Evolutionary conservation across 2,888 invertebrate species (phyloP), one percentile per base, ranked within the genome.

Genomic region (Calameuta idolon): DNA sequence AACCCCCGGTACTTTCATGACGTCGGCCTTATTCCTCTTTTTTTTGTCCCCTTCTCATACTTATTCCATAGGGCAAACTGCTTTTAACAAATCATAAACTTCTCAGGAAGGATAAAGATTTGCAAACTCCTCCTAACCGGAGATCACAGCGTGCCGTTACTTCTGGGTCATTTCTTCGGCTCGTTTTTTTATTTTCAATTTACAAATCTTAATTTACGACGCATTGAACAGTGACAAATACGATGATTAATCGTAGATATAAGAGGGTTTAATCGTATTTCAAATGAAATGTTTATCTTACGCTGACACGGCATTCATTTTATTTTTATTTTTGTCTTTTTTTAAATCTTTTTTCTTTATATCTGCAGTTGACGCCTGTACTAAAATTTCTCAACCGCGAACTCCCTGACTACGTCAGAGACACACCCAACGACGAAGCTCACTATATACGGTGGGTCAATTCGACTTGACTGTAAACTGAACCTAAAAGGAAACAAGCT

Each of bases 21-120:
- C 37, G 69, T 74, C 69, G 55, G 71, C 74, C 75, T 69, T 79
- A 68, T 76, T 34, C 69, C 74, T 76, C 74, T 76, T 76, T 79
- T 76, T 79, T 71, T 76, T n/a, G 31, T 34, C 40, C 33, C 71
- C 11, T 71, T 34, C 33, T 34, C 71, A 23, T 71, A 12, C 71
- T 12, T 31, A 33, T 23, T 31, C 1, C 71, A 15, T 9, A 12
- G 33, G 33, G 71, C 9, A 9, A 31, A 71, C 34, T 12, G 33
- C 12, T 34, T 34, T 71, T 34, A 33, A 71, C 71, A 34, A 71
- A 71, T 71, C 71, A 34, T 71, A 71, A 71, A 71, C 71, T 71
- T 71, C 34, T 9, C 31, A 23, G 12, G 71, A 71, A 71, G 71
- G 33, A 71, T 71, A 71, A 71, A 34, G 71, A 71, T 31, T 71